Conservation (phyloP, 2,888 invertebrate species). For the Cinara cedri region DNA sequence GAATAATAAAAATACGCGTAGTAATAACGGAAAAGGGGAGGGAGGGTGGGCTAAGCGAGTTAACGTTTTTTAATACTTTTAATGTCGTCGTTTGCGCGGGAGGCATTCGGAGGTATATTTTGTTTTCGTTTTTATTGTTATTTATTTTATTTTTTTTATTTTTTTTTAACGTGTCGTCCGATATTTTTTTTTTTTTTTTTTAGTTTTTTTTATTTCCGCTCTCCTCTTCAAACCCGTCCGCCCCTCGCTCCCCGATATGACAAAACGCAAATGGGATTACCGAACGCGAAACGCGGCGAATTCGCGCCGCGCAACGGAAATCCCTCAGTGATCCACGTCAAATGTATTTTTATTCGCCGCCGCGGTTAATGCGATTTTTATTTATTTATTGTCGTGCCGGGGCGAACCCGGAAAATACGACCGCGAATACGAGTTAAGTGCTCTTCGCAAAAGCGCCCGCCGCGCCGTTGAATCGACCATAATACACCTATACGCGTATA, state of each 20-base stretch:
- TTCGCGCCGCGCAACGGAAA: constrained; percentile 24
- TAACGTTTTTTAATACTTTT: constrained; percentile 51
- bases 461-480: too few relatives aligned
- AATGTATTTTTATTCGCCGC: constrained; percentile 49
- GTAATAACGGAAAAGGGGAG: too few relatives aligned
- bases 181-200: neutral
- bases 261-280: constrained; percentile 51
- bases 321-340: constrained; percentile 53
- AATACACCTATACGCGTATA: too few relatives aligned
- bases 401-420: constrained; percentile 35
- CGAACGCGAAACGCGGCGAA: constrained; percentile 8
- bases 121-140: constrained; percentile 12
- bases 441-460: neutral
- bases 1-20: constrained; percentile 18
- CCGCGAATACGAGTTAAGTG: constrained; percentile 50
- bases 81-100: constrained; percentile 22
- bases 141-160: neutral
- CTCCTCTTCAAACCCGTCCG: neutral
- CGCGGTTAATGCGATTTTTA: constrained; percentile 53
- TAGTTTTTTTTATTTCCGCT: neutral
- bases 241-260: constrained; percentile 22
- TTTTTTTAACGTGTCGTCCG: constrained; percentile 39
- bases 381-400: constrained; percentile 40
- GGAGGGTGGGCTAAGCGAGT: constrained; percentile 37
- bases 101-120: neutral